A percentile compares a stretch with the other conserved stretches of the same genome.
Conservation (phyloP, 2,113 vertebrate genomes). For the Carassius gibelio region DNA sequence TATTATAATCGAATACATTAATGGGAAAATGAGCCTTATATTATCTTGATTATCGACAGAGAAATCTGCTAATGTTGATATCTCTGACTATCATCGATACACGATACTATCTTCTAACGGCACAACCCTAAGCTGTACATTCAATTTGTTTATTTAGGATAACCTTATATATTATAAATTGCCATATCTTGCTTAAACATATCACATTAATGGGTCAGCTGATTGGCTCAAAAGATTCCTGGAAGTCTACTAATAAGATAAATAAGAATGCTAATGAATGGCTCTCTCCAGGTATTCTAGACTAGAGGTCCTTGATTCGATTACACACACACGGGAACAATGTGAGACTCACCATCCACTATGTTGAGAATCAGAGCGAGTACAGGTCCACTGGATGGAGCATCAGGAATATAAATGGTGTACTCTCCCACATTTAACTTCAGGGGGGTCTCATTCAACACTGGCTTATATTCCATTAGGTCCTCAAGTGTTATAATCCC, state of each 20-base stretch:
- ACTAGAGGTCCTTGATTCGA: background rate
- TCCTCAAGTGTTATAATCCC: conserved; percentile 87
- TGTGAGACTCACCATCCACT: conserved; percentile 81
- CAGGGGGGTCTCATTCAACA: conserved; percentile 81
- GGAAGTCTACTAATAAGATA: background rate
- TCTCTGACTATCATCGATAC: no score
- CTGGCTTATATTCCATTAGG: conserved; percentile 79
- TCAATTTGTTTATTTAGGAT: background rate
- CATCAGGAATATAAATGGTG: conserved; percentile 82
- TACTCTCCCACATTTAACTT: conserved; percentile 79
- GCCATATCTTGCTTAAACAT: background rate
- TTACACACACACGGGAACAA: conserved; percentile 1
- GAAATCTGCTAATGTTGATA: no score
- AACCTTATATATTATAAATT: background rate
- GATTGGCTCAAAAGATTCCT: background rate
- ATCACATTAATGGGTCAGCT: background rate
- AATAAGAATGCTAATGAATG: background rate
- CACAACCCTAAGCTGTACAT: no score
- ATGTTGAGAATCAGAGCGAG: conserved; percentile 92
- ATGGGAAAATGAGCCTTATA: no score
- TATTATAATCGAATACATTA: no score
- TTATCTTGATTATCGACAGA: no score
- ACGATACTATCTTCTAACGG: no score
- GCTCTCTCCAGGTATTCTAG: background rate
- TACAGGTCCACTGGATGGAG: conserved; percentile 90